A percentile compares a stretch with the other conserved stretches of the same genome.
Evolutionary conservation across 2,797 vertebrate genomes (phyloP).

Genomic region (Pogoniulus pusillus): DNA sequence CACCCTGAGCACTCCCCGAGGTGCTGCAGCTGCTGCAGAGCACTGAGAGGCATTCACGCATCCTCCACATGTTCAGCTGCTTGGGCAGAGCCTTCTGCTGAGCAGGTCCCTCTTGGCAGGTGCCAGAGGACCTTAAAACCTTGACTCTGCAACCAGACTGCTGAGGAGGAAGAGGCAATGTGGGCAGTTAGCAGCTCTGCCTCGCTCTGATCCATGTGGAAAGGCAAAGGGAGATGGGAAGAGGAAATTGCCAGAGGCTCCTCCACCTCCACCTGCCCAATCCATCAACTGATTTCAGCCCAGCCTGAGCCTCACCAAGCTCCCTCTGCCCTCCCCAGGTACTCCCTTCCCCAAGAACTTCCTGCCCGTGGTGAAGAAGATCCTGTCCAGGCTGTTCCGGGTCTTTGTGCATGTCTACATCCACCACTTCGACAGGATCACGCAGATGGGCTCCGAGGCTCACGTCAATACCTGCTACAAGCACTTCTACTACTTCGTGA

Average conservation of each 20-base stretch:
- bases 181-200: not conserved
- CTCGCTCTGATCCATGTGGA: no score
- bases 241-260: not conserved
- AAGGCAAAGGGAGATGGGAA: not conserved
- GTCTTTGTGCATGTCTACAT: slow-evolving; percentile 99
- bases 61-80: not conserved
- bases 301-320: fast-evolving
- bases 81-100: not conserved
- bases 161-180: not conserved
- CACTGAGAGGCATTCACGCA: not conserved
- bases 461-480: slow-evolving; percentile 99
- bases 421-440: slow-evolving; percentile 96
- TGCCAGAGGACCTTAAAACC: not conserved
- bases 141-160: not conserved
- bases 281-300: not conserved
- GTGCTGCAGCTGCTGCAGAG: not conserved
- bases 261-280: not conserved
- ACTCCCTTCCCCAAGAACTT: slow-evolving; percentile 98
- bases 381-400: slow-evolving; percentile 94
- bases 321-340: slow-evolving; percentile 75
- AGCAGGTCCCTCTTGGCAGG: not conserved
- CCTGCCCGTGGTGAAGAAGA: slow-evolving; percentile 95
- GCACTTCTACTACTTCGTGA: slow-evolving; percentile 98
- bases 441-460: slow-evolving; percentile 95
- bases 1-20: not conserved